Evolutionary conservation across 2,888 invertebrate genomes (phyloP).

Genomic region (Geophilus truncorum): DNA sequence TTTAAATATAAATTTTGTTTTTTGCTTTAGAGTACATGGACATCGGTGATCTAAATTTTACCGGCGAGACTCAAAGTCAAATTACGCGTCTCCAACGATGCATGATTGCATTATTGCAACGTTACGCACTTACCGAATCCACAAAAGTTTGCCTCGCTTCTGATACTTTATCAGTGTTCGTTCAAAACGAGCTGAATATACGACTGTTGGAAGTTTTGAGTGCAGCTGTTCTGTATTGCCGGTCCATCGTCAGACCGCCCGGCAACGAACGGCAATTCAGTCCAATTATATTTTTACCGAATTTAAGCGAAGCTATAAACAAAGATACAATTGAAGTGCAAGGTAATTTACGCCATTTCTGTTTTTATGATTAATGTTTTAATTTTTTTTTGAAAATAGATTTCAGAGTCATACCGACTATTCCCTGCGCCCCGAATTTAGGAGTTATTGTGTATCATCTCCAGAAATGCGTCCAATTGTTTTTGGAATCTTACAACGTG

Average conservation of each 20-base stretch:
- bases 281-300: slow-evolving; percentile 20
- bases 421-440: not conserved
- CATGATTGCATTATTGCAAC: slow-evolving; percentile 67
- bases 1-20: not conserved
- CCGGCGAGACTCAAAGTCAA: slow-evolving; percentile 45
- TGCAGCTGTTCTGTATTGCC: not conserved
- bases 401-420: not conserved
- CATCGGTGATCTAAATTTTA: slow-evolving; percentile 41
- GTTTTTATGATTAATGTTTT: no score
- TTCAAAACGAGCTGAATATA: not conserved
- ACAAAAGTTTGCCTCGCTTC: not conserved
- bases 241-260: not conserved
- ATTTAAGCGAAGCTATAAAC: not conserved
- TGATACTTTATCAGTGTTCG: not conserved
- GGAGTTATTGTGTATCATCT: slow-evolving; percentile 30
- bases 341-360: no score
- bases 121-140: slow-evolving; percentile 58
- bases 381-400: not conserved
- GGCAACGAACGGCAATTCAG: not conserved
- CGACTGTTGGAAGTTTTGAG: not conserved
- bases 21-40: not conserved
- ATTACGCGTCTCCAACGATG: slow-evolving; percentile 64
- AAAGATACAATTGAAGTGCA: not conserved
- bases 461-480: slow-evolving; percentile 5
- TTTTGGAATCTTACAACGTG: not conserved